phyloP scores from a whole-genome alignment of 2,797 vertebrate genomes.

The Cetoscarus ocellatus region DNA sequence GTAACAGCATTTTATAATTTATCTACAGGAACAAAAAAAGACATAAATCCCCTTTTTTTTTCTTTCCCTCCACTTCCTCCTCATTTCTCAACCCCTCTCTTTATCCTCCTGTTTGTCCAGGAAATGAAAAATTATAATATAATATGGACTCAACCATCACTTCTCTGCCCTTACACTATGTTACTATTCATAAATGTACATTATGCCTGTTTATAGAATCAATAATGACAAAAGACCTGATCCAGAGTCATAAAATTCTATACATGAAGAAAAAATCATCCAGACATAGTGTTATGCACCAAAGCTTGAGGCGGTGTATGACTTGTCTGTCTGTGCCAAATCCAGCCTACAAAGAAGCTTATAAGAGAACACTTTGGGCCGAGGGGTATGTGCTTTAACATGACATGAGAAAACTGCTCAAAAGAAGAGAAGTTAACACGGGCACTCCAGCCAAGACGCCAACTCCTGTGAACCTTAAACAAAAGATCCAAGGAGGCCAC shows the following conservation, averaged over 20 bases:
- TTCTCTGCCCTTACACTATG: too few relatives aligned
- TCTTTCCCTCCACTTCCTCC: too few relatives aligned
- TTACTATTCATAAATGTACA: too few relatives aligned
- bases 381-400: conserved; percentile 31
- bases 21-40: too few relatives aligned
- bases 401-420: conserved; percentile 31
- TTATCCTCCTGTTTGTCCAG: too few relatives aligned
- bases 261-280: conserved; percentile 12
- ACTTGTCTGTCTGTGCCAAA: conserved; percentile 13
- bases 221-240: too few relatives aligned
- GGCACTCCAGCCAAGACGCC: conserved; percentile 36
- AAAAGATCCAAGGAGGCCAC: conserved; percentile 66
- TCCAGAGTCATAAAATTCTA: conserved; percentile 4
- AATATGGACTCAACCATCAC: too few relatives aligned
- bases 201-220: too few relatives aligned
- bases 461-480: conserved; percentile 58
- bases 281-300: conserved; percentile 7
- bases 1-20: too few relatives aligned
- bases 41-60: too few relatives aligned
- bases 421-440: conserved; percentile 45
- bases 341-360: conserved; percentile 18
- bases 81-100: too few relatives aligned
- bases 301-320: conserved; percentile 17
- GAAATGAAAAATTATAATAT: too few relatives aligned
- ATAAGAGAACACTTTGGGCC: conserved; percentile 34